Evolutionary conservation across 2,888 invertebrate genomes (phyloP), one percentile per base, ranked within the genome.

Genomic region (Galeopsomyia nigrocyanea): DNA sequence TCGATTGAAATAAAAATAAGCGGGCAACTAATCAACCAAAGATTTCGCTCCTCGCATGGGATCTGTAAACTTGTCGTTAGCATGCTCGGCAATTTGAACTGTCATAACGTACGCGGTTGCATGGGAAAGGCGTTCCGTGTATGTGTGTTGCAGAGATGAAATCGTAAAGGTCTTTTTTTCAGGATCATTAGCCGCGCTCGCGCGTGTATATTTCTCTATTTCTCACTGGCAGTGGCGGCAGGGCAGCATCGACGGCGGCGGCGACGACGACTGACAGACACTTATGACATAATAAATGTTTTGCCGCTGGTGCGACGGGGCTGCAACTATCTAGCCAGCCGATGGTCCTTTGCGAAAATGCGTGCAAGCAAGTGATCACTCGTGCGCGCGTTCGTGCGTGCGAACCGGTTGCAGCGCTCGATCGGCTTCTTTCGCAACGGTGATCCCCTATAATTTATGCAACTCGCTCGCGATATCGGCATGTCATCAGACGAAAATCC

Each of bases 401-500:
- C 47, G 46, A 63, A 62, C 22, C 69, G 57, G 69, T 50, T 16
- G 9, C 26, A 26, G 26, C 2, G 26, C 14, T 49, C 39, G 51
- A 46, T 68, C 60, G n/a, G 58, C 31, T 26, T 5, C 58, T 64
- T 70, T 70, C 64, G 62, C 64, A 64, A 70, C 16, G 7, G 39
- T 10, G 6, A 50, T 21, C 3, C 53, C 49, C 47, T 26, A 21
- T 58, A 66, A 66, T 71, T 71, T 66, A 71, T 66, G 61, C 61
- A 55, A 66, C 26, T 47, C 50, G 21, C n/a, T 17, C 58, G 55
- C 39, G 39, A 39, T 39, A 63, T 69, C 39, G 69, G 47, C 62
- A 26, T 22, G 57, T 69, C 69, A 17, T 21, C 50, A 26, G 19
- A 17, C 39, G 39, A 3, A 39, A 39, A 39, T 39, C 39, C 1